These are phyloP conservation scores for Drosophila kurseongensis DNA, from an alignment of 1,140 invertebrate genomes.

Conservation along the genomic window DNA sequence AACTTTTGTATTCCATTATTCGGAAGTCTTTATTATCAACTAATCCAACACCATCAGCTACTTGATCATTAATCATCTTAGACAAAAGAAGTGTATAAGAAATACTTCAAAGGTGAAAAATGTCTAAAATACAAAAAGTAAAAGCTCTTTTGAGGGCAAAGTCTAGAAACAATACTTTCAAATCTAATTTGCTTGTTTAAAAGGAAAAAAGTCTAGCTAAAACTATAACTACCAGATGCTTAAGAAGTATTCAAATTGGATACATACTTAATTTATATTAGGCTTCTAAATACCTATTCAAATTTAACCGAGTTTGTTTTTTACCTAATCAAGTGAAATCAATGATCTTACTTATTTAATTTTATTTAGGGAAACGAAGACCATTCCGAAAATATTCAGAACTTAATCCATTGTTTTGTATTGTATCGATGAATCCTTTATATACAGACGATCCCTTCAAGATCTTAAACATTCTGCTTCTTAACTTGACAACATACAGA, in stretches of 20 bases:
- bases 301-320: too few relatives aligned
- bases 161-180: background rate
- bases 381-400: too few relatives aligned
- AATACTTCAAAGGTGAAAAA: constrained; percentile 5
- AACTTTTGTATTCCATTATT: constrained; percentile 45
- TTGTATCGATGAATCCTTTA: background rate
- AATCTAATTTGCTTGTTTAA: too few relatives aligned
- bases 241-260: too few relatives aligned
- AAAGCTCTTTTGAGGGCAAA: background rate
- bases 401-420: too few relatives aligned
- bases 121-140: background rate
- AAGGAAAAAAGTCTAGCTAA: background rate
- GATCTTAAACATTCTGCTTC: constrained; percentile 3
- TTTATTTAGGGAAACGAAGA: too few relatives aligned
- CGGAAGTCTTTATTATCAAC: constrained; percentile 39
- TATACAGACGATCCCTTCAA: background rate
- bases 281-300: too few relatives aligned
- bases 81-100: background rate
- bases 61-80: constrained; percentile 34
- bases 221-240: background rate
- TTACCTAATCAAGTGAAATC: too few relatives aligned
- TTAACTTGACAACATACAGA: constrained; percentile 24
- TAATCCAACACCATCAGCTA: constrained; percentile 26
- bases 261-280: too few relatives aligned
- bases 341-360: too few relatives aligned